A percentile compares a stretch with the other conserved stretches of the same genome.
phyloP scores from a whole-genome alignment of 1,140 invertebrate species.

The Caenorhabditis brenneri region DNA sequence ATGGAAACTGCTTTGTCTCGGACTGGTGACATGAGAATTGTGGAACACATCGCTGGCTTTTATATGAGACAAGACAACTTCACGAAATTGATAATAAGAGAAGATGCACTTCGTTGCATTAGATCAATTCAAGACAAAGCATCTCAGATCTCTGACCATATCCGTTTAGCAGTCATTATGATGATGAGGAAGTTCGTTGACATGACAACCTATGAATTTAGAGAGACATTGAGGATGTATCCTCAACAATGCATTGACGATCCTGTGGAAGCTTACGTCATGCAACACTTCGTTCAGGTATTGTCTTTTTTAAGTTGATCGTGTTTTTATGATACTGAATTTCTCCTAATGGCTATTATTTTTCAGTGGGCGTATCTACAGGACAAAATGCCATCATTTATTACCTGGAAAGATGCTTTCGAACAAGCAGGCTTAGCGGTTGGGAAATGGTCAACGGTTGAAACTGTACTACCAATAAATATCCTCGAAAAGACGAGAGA shows the following conservation, averaged over 20 bases:
- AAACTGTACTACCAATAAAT: too few relatives aligned
- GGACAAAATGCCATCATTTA: too few relatives aligned
- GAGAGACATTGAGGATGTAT: neutral
- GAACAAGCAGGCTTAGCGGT: too few relatives aligned
- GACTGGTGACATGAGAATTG: neutral
- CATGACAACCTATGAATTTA: neutral
- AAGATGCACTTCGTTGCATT: constrained; percentile 15
- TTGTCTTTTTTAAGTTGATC: too few relatives aligned
- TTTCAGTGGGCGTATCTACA: too few relatives aligned
- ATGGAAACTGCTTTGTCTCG: neutral
- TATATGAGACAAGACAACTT: neutral
- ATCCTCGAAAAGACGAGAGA: too few relatives aligned
- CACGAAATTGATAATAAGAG: neutral
- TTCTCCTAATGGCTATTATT: too few relatives aligned
- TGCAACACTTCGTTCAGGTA: neutral
- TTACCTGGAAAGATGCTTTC: too few relatives aligned
- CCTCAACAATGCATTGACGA: neutral
- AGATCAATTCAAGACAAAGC: neutral
- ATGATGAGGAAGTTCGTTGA: neutral
- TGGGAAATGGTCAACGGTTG: too few relatives aligned
- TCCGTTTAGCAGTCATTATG: neutral
- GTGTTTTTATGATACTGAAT: neutral
- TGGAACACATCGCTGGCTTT: neutral
- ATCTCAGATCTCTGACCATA: neutral
- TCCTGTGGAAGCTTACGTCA: neutral